Conservation (phyloP, 2,113 vertebrate genomes). For the Pardalotus punctatus region DNA sequence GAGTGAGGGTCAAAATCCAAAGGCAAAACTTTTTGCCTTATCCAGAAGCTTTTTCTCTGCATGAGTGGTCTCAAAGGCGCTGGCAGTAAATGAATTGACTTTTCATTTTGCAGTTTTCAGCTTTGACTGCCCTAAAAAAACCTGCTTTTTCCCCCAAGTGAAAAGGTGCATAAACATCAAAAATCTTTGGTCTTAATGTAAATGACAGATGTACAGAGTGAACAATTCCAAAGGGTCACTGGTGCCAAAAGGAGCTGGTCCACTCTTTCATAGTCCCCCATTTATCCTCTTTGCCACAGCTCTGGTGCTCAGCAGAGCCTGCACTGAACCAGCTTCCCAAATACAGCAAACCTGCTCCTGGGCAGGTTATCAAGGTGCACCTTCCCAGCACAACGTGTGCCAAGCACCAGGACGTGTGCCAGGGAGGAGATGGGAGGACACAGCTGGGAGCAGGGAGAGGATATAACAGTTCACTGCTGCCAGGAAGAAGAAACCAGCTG, state of each 20-base stretch:
- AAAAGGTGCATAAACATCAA: not conserved
- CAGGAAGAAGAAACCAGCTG: not conserved
- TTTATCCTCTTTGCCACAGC: not conserved
- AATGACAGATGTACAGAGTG: not conserved
- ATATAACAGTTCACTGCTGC: not conserved
- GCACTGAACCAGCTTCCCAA: not conserved
- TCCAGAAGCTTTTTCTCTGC: not conserved
- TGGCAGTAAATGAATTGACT: not conserved
- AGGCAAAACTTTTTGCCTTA: not conserved
- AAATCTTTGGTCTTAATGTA: not conserved
- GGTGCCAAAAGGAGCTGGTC: not conserved
- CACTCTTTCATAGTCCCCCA: rapidly evolving
- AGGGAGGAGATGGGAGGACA: not conserved
- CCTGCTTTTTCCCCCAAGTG: not conserved
- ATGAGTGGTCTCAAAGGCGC: not conserved
- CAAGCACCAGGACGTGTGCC: not conserved
- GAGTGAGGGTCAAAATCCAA: not conserved
- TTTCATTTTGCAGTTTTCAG: not conserved
- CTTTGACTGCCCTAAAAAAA: not conserved
- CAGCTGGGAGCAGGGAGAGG: not conserved
- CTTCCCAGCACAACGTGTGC: not conserved
- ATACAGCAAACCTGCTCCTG: not conserved
- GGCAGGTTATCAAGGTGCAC: not conserved
- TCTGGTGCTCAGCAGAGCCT: not conserved
- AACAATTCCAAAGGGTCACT: not conserved